These are phyloP conservation scores for Caenorhabditis elegans DNA, from an alignment of 1,140 invertebrate species.

Conservation along the genomic window WBcel235 BX284604.4:11341501-11342000, in stretches of 20 bases:
- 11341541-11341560: conserved; percentile 75
- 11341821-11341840: conserved; percentile 70
- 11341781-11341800: conserved; percentile 67
- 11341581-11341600: conserved; percentile 70
- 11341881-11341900: conserved; percentile 72
- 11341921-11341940: conserved; percentile 81
- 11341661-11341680: conserved; percentile 79
- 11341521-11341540: conserved; percentile 77
- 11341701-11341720: conserved; percentile 64
- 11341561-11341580: too few relatives aligned
- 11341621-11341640: background rate
- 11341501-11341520: conserved; percentile 76
- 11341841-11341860: conserved; percentile 82
- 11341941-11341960: conserved; percentile 79
- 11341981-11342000: conserved; percentile 43
- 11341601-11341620: conserved; percentile 37
- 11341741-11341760: conserved; percentile 41
- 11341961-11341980: conserved; percentile 9
- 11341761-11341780: conserved; percentile 37
- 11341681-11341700: conserved; percentile 69
- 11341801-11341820: conserved; percentile 84
- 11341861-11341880: conserved; percentile 81
- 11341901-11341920: conserved; percentile 41
- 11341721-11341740: conserved; percentile 45
- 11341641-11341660: conserved; percentile 74